Evolutionary conservation across 2,113 vertebrate genomes (phyloP), one percentile per base, ranked within the genome.

Genomic region (Rhinolophus ferrumequinum): DNA sequence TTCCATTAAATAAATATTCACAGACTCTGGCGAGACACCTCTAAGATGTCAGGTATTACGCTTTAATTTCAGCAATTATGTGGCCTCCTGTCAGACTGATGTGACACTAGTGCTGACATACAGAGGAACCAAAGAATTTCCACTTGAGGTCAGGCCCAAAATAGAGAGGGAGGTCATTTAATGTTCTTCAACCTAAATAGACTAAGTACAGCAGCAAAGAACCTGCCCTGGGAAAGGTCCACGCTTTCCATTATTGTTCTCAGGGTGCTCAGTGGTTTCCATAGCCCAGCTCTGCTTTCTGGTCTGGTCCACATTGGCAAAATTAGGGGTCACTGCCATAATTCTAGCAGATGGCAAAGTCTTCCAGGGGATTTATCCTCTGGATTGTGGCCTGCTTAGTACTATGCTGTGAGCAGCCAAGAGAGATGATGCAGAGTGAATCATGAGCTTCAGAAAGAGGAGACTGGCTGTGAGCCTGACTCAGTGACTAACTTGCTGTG

Each of bases 1-100:
- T 98, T 85, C 94, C 95, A 96, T 97, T 98, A 94, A 80, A 95
- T 83, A 95, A 96, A 94, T 95, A 93, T 94, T 95, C 94, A 88
- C 35, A 50, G 81, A 41, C 75, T 76, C 60, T 5, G 35, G 54
- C 1, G 6, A 94, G 80, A 69, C 70, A 83, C n/a, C 64, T 50
- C 47, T 18, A 89, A 54, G 77, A 41, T 66, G 92, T 94, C 88
- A 97, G 96, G 96, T 89, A 98, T 80, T 56, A 77, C n/a, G 67
- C 62, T 73, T 38, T 85, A 89, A 97, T 97, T 47, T 92, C 84
- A 93, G 82, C 93, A 95, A 95, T 96, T 93, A 97, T 19, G 50
- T 44, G 70, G 92, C 28, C 73, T 85, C 28, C 91, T 95, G 91
- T 90, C 93, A 79, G 26, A 66, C 2, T 70, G 89, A 66, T 0